Percentiles rank a stretch among this genome's conserved stretches.
phyloP scores from a whole-genome alignment of 2,888 invertebrate genomes.

The Drosophila mayaguana region DNA sequence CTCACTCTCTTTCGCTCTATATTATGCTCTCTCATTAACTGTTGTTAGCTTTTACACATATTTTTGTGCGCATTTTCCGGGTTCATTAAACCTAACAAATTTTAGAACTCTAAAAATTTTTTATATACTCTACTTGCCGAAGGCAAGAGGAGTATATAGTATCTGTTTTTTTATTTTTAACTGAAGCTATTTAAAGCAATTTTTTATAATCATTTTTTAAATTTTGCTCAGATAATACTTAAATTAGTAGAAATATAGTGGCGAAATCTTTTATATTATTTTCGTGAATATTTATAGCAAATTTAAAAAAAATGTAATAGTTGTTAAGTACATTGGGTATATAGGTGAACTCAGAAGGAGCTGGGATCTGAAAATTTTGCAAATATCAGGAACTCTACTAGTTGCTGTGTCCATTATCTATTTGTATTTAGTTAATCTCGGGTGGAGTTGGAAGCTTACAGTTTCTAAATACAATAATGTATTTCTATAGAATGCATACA shows the following conservation, averaged over 20 bases:
- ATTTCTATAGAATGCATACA: no score
- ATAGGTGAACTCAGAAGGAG: not conserved
- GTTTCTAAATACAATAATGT: no score
- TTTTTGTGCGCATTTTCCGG: constrained; percentile 12
- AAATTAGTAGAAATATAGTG: no score
- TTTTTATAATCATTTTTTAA: no score
- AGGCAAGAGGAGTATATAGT: not conserved
- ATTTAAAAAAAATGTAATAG: not conserved
- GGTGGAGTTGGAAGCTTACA: no score
- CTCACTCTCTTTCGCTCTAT: not conserved
- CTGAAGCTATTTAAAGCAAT: no score
- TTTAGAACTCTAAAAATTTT: not conserved
- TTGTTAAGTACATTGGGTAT: not conserved
- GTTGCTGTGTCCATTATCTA: no score
- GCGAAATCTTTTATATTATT: not conserved
- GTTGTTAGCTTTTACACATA: constrained; percentile 6
- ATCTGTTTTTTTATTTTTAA: not conserved
- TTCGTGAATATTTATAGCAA: not conserved
- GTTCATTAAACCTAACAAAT: constrained; percentile 13
- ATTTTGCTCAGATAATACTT: no score
- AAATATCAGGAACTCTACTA: no score
- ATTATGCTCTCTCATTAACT: constrained; percentile 8
- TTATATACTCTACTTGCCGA: not conserved
- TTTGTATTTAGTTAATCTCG: no score
- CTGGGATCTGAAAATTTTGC: not conserved